These are phyloP conservation scores for Hirtodrosophila alboralis DNA, from an alignment of 2,888 invertebrate genomes.

Conservation along the genomic window DNA sequence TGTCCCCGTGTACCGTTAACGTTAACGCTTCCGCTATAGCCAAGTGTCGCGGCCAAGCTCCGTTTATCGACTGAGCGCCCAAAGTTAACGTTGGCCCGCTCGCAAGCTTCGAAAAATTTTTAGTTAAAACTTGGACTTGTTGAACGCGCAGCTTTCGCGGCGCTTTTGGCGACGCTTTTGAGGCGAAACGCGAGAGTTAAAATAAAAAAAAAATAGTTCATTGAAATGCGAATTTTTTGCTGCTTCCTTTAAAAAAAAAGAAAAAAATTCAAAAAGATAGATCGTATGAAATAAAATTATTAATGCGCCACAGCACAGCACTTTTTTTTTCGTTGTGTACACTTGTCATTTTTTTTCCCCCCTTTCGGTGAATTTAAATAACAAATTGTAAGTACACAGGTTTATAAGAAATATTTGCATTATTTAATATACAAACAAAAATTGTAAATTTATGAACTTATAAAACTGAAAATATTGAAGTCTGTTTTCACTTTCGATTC, in stretches of 20 bases:
- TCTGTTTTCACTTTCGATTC: too few relatives aligned
- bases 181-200: slow-evolving; percentile 6
- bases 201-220: slow-evolving; percentile 33
- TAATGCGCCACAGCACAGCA: slow-evolving; percentile 48
- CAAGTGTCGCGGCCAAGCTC: slow-evolving; percentile 79
- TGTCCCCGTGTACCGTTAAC: slow-evolving; percentile 23
- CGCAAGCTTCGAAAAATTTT: slow-evolving; percentile 65
- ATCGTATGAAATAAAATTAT: slow-evolving; percentile 46
- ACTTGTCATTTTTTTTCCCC: background rate
- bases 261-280: slow-evolving; percentile 35
- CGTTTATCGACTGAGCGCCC: slow-evolving; percentile 76
- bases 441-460: too few relatives aligned
- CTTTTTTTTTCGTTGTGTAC: slow-evolving; percentile 22
- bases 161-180: slow-evolving; percentile 47
- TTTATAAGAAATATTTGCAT: too few relatives aligned
- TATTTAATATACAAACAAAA: too few relatives aligned
- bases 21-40: slow-evolving; percentile 63
- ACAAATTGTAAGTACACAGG: slow-evolving; percentile 2
- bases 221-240: slow-evolving; percentile 49
- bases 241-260: slow-evolving; percentile 36
- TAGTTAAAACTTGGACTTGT: slow-evolving; percentile 38
- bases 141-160: slow-evolving; percentile 50
- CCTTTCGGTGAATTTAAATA: background rate
- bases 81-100: slow-evolving; percentile 46
- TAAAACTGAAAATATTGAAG: too few relatives aligned